phyloP scores from a whole-genome alignment of 2,888 invertebrate genomes.

The Drosophila lutescens region DNA sequence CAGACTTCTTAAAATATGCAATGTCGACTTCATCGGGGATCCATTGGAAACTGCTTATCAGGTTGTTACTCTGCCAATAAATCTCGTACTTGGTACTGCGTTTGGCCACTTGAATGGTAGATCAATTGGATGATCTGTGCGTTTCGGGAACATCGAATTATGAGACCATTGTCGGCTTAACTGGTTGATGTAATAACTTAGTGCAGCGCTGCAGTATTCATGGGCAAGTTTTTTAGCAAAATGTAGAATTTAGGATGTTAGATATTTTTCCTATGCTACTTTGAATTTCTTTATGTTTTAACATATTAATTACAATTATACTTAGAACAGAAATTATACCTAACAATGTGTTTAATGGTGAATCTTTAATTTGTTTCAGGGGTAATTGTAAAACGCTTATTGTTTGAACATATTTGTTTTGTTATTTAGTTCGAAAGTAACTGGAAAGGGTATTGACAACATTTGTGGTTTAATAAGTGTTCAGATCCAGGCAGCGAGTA shows the following conservation, averaged over 20 bases:
- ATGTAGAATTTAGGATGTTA: neutral
- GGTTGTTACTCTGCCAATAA: neutral
- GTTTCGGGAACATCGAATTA: neutral
- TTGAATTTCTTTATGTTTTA: neutral
- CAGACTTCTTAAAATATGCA: constrained; percentile 7
- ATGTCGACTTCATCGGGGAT: neutral
- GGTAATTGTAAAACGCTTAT: constrained; percentile 1
- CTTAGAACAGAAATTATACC: neutral
- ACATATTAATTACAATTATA: neutral
- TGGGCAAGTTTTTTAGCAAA: neutral
- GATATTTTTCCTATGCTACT: neutral
- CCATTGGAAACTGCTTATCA: constrained; percentile 1
- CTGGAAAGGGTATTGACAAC: neutral
- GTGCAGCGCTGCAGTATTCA: neutral
- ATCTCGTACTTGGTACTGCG: constrained; percentile 9
- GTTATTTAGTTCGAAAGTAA: neutral
- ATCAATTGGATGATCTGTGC: neutral
- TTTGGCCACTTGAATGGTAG: neutral
- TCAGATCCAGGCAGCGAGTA: neutral
- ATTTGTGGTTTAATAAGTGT: neutral
- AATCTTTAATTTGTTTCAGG: neutral
- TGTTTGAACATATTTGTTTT: neutral
- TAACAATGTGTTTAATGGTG: neutral
- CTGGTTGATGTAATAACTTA: neutral
- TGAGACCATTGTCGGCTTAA: neutral